Evolutionary conservation across 2,113 vertebrate genomes (phyloP).

Genomic region (Struthidea cinerea): DNA sequence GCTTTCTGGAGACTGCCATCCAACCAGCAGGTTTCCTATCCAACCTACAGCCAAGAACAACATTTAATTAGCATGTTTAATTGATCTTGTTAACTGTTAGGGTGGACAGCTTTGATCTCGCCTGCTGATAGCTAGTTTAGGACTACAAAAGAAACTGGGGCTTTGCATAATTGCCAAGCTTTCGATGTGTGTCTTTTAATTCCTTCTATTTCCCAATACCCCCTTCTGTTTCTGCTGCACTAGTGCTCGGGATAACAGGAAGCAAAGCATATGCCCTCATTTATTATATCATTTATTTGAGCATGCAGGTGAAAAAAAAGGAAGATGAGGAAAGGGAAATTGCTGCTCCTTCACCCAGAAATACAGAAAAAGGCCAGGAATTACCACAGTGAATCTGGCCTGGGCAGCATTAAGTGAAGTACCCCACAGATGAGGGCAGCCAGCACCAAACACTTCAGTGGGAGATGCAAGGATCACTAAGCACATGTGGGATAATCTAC

Average conservation of each 20-base stretch:
- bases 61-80: conserved; percentile 51
- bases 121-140: conserved; percentile 23
- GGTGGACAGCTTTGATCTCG: conserved; percentile 39
- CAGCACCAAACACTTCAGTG: not conserved
- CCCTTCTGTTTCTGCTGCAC: not conserved
- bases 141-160: conserved; percentile 17
- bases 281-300: not conserved
- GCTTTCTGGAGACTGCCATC: conserved; percentile 11
- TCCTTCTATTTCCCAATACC: not conserved
- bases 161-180: not conserved
- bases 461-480: not conserved
- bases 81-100: conserved; percentile 51
- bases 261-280: not conserved
- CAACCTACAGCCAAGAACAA: conserved; percentile 28
- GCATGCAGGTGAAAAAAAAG: not conserved
- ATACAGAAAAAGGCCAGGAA: not conserved
- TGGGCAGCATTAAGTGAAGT: fast-evolving
- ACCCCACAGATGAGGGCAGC: not conserved
- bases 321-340: not conserved
- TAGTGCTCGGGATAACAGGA: not conserved
- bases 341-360: not conserved
- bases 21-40: conserved; percentile 6
- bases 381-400: not conserved
- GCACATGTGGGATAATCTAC: not conserved
- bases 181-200: not conserved